Conservation (phyloP, 2,113 vertebrate genomes). For the Takifugu flavidus region DNA sequence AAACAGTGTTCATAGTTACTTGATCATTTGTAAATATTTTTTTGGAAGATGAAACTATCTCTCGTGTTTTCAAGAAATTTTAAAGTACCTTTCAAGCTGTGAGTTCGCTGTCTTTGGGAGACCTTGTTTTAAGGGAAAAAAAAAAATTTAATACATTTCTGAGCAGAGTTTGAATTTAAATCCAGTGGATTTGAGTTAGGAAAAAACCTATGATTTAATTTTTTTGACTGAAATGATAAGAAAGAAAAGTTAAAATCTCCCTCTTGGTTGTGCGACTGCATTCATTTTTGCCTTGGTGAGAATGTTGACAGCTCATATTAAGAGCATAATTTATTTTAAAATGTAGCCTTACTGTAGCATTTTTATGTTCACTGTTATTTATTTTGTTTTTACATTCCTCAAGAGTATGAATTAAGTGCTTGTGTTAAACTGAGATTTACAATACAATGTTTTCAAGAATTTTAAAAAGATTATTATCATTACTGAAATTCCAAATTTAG, state of each 20-base stretch:
- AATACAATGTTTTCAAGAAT: too few relatives aligned
- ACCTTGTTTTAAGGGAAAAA: conserved; percentile 15
- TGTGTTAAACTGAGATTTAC: conserved; percentile 13
- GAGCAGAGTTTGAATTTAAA: conserved; percentile 55
- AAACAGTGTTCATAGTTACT: conserved; percentile 41
- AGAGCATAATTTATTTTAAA: conserved; percentile 58
- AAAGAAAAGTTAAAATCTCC: conserved; percentile 19
- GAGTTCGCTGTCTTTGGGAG: conserved; percentile 38
- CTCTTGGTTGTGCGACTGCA: conserved; percentile 21
- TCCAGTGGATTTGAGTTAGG: conserved; percentile 69
- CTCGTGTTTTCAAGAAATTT: conserved; percentile 22
- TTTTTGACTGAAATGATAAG: conserved; percentile 42
- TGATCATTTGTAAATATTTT: conserved; percentile 46
- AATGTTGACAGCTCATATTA: conserved; percentile 14
- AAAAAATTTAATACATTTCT: conserved; percentile 12
- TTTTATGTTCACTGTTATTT: conserved; percentile 23
- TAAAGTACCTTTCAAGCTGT: conserved; percentile 31
- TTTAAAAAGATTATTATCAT: neutral
- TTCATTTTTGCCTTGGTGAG: conserved; percentile 32
- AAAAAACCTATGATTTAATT: conserved; percentile 36
- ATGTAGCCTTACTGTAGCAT: conserved; percentile 50
- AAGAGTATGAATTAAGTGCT: conserved; percentile 27
- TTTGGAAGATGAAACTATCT: conserved; percentile 15
- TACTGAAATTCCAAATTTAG: neutral
- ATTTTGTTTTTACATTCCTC: conserved; percentile 41